phyloP scores from a whole-genome alignment of 2,888 invertebrate genomes.

The Xylota sylvarum region DNA sequence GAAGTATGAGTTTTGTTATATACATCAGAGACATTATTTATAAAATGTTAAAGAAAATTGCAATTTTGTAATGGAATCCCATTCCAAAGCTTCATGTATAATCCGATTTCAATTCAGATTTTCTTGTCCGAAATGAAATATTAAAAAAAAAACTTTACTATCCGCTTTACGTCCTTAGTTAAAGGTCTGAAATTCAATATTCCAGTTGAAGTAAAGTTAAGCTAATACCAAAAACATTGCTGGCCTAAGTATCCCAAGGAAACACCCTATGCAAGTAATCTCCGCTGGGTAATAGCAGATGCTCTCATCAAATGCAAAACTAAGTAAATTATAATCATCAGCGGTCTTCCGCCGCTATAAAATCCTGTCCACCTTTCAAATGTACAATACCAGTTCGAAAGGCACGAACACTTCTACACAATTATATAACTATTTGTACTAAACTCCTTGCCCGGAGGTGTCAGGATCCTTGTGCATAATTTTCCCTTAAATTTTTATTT shows the following conservation, averaged over 20 bases:
- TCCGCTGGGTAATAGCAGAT: conserved; percentile 50
- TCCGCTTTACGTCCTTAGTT: too few species aligned
- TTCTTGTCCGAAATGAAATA: conserved; percentile 36
- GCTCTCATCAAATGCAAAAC: conserved; percentile 50
- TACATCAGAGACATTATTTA: conserved; percentile 7
- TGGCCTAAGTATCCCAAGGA: background rate
- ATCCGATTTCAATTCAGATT: background rate
- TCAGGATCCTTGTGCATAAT: conserved; percentile 35
- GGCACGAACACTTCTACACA: conserved; percentile 20
- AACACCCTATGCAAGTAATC: conserved; percentile 39
- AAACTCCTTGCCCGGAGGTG: conserved; percentile 28
- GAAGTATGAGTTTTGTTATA: background rate
- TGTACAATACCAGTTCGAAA: conserved; percentile 42
- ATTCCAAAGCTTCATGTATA: background rate
- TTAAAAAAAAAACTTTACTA: background rate
- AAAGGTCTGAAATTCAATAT: conserved; percentile 8
- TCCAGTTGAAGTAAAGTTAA: background rate
- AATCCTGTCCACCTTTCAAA: conserved; percentile 45
- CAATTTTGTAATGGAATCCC: background rate
- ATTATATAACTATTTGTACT: conserved; percentile 23
- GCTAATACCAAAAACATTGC: background rate
- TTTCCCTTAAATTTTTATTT: background rate
- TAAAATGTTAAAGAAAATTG: background rate
- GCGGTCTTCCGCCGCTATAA: conserved; percentile 22
- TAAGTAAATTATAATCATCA: conserved; percentile 56